phyloP scores from a whole-genome alignment of 2,888 invertebrate genomes.

The Polia nebulosa region DNA sequence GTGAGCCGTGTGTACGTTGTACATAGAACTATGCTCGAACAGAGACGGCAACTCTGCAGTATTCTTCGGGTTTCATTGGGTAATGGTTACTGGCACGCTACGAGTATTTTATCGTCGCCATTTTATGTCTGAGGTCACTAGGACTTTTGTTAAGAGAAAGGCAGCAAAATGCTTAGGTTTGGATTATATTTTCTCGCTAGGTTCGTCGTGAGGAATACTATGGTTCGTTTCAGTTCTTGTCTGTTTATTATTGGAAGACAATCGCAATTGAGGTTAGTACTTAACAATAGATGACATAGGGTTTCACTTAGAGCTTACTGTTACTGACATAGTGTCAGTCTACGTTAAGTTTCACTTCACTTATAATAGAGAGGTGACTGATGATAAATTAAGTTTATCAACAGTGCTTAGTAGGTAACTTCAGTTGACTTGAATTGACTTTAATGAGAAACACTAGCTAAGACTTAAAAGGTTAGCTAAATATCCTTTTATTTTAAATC shows the following conservation, averaged over 20 bases:
- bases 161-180: slow-evolving; percentile 20
- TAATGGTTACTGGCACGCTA: slow-evolving; percentile 42
- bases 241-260: slow-evolving; percentile 11
- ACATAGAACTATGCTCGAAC: slow-evolving; percentile 53
- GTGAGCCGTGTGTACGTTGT: slow-evolving; percentile 66
- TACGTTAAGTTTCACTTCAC: neutral
- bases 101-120: slow-evolving; percentile 37
- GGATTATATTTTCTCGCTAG: slow-evolving; percentile 28
- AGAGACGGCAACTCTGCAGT: slow-evolving; percentile 61
- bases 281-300: neutral
- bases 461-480: too few relatives aligned
- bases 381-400: neutral
- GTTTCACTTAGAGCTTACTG: neutral
- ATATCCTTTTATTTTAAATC: too few relatives aligned
- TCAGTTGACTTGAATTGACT: too few relatives aligned
- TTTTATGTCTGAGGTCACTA: slow-evolving; percentile 52
- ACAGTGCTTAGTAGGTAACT: neutral
- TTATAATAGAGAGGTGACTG: too few relatives aligned
- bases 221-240: slow-evolving; percentile 4
- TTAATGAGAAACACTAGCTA: too few relatives aligned
- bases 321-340: neutral
- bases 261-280: slow-evolving; percentile 2
- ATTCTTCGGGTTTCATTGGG: slow-evolving; percentile 54
- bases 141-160: slow-evolving; percentile 41
- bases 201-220: slow-evolving; percentile 1